Conservation (phyloP, 2,888 invertebrate genomes). For the Oligia fasciuncula region DNA sequence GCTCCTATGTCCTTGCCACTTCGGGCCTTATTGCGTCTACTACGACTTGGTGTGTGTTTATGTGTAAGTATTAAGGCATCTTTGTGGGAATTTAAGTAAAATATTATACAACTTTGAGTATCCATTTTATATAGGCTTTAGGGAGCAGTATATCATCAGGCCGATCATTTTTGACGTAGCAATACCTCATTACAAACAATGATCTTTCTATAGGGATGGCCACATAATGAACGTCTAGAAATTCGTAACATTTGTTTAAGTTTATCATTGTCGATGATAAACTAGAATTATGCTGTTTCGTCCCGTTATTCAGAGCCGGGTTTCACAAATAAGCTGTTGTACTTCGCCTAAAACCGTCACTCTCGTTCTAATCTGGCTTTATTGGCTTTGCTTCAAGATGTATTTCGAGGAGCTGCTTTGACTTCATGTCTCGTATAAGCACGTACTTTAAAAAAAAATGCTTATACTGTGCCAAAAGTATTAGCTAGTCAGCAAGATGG, state of each 20-base stretch:
- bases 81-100: background rate
- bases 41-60: slow-evolving; percentile 78
- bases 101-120: background rate
- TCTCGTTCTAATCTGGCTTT: background rate
- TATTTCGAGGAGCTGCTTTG: background rate
- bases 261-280: background rate
- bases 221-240: background rate
- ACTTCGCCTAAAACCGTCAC: background rate
- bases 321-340: background rate
- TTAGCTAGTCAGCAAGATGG: background rate
- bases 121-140: background rate
- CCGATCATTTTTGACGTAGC: background rate
- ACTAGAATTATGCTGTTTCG: background rate
- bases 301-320: too few relatives aligned
- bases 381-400: background rate
- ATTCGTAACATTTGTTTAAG: background rate
- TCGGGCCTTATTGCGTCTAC: slow-evolving; percentile 81
- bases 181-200: background rate
- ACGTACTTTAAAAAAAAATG: background rate
- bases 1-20: slow-evolving; percentile 80
- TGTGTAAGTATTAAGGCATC: slow-evolving; percentile 72
- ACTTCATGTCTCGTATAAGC: background rate
- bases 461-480: background rate
- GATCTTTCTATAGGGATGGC: background rate
- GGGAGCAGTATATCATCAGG: background rate